Evolutionary conservation across 2,888 invertebrate species (phyloP), one percentile per base, ranked within the genome.

Genomic region (Dryobotodes eremita): DNA sequence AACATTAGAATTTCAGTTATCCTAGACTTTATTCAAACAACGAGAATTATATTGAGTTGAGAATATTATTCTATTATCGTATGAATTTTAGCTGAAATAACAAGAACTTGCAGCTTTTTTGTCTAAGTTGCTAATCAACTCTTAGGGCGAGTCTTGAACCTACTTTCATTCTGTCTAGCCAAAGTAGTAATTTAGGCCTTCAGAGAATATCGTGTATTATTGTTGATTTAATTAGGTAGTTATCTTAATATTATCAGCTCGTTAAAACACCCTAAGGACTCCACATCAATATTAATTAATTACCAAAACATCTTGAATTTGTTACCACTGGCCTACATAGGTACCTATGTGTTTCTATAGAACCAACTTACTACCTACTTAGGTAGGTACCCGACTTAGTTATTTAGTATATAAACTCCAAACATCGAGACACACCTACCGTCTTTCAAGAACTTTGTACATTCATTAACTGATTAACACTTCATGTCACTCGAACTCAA

Each of bases 391-490:
- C 42, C 46, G 61, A 31, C 65, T 57, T 70, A 66, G 79, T 77
- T 50, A 65, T 71, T 79, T 65, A 62, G 50, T 73, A 77, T 71
- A 81, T 70, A 73, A 79, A 75, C 71, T 78, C 64, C 75, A 71
- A 69, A 75, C 68, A 23, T 71, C 71, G 42, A 61, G 55, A 78
- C 75, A 70, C 74, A 74, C 74, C 68, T 86, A 74, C 50, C 72
- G 72, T 61, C 79, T 85, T 87, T 85, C 83, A 81, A 83, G 75
- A 85, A 87, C 79, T 87, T 83, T 75, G 70, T 79, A 79, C 86
- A 85, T 85, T 87, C 87, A 87, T 87, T 88, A 87, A 87, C 87
- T 87, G 88, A 87, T 87, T 88, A 85, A 85, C 88, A 85, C 83
- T 83, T 76, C 71, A 81, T 83, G 86, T 88, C 79, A 85, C 88